Conservation (phyloP, 2,888 invertebrate genomes). For the Stratiomys singularior region DNA sequence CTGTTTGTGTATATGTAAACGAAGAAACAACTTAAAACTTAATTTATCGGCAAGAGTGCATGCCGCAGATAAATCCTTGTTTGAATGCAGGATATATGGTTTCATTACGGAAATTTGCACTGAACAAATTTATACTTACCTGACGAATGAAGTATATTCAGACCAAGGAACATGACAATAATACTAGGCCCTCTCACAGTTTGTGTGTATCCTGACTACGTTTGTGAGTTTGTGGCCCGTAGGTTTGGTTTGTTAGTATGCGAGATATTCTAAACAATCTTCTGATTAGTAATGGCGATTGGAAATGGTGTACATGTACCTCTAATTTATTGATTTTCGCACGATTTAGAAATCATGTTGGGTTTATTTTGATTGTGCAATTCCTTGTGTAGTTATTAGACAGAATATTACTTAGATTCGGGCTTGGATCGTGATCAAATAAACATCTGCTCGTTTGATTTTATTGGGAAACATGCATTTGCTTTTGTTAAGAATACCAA, state of each 20-base stretch:
- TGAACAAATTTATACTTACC: slow-evolving; percentile 54
- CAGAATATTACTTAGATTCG: background rate
- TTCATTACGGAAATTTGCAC: slow-evolving; percentile 54
- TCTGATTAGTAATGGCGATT: background rate
- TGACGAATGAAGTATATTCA: slow-evolving; percentile 54
- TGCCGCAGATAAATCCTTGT: slow-evolving; percentile 55
- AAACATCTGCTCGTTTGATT: background rate
- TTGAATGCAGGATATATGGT: slow-evolving; percentile 54
- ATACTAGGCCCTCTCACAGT: background rate
- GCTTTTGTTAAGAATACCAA: too few species aligned
- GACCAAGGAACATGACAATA: slow-evolving; percentile 42
- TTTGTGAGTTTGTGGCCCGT: too few species aligned
- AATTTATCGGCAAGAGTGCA: slow-evolving; percentile 55
- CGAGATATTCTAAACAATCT: background rate
- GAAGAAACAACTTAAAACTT: slow-evolving; percentile 52
- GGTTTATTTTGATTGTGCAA: slow-evolving; percentile 27
- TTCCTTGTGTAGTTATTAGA: background rate
- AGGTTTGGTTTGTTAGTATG: background rate
- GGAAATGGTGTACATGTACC: slow-evolving; percentile 34
- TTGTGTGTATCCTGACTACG: background rate
- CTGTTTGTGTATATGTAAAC: slow-evolving; percentile 21
- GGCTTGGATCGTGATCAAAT: background rate
- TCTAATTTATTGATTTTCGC: slow-evolving; percentile 43
- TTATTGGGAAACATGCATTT: too few species aligned
- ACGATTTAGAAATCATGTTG: slow-evolving; percentile 34